Base-by-base conservation (phyloP, 2,113 vertebrate genomes). In the Chinchilla lanigera region DNA sequence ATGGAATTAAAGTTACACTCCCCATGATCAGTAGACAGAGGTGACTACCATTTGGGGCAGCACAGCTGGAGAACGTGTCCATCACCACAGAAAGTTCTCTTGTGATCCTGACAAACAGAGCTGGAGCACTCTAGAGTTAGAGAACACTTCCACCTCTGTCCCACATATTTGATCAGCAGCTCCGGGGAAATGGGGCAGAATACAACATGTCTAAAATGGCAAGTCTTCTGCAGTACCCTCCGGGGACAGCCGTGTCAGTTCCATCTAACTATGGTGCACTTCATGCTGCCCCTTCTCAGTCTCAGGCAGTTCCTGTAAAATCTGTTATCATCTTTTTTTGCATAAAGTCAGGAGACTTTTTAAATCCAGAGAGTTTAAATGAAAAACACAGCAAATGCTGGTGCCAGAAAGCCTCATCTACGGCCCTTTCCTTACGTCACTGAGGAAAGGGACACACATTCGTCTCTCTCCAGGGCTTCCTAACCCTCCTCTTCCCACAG, bases 281-380 rank as follows among this genome's bases (percentile, higher is more conserved):
- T 65, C 41, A 47, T 24, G 8, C 38, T 65, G 41, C 33, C 56
- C 26, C 41, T 78, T 54, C 89, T 78, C 30, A 17, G 26, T 75
- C 47, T 90, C 81, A 77, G 33, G 44, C 75, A 28, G 4, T 90
- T 83, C 71, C 75, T 84, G 84, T 33, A 90, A 92, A 83, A 93
- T 75, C 17, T n/a, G 22, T 56, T 60, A 14, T 22, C 35, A 54
- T 24, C 50, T 82, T 86, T 54, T 54, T 65, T 52, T 85, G 19
- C 28, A 94, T 54, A 75, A 90, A 71, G 16, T 56, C 80, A 69
- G 24, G n/a, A 50, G 12, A 16, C n/a, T 69, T 63, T 61, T 56
- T 24, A 16, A 78, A 60, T 82, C 47, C 54, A 78, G 41, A 82
- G 63, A 71, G 30, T 88, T 71, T n/a, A 65, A 67, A 58, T 61